Evolutionary conservation across 2,888 invertebrate genomes (phyloP).

Genomic region (Boloria euphrosyne): DNA sequence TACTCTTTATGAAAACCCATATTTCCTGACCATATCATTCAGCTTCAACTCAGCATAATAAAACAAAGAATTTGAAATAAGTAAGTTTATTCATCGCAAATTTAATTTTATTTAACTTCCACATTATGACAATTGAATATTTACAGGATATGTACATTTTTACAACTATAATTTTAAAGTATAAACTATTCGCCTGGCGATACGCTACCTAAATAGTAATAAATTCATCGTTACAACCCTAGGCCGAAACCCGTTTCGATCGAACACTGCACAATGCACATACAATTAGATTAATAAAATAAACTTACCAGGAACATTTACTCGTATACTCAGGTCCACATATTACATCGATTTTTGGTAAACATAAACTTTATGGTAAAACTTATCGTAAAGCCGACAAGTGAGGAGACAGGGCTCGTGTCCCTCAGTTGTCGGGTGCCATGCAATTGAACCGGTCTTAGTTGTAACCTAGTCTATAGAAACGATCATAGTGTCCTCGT

Average conservation of each 20-base stretch:
- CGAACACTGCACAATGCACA: constrained; percentile 49
- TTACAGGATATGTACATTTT: constrained; percentile 81
- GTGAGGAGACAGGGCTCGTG: constrained; percentile 65
- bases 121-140: constrained; percentile 73
- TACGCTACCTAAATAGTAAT: constrained; percentile 68
- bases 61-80: constrained; percentile 25
- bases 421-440: constrained; percentile 44
- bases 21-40: constrained; percentile 19
- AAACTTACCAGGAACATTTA: constrained; percentile 41
- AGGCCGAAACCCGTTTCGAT: constrained; percentile 54
- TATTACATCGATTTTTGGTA: constrained; percentile 37
- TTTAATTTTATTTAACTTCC: constrained; percentile 62
- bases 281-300: constrained; percentile 21
- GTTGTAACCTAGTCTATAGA: constrained; percentile 60
- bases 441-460: constrained; percentile 38
- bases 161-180: constrained; percentile 59
- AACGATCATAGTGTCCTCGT: constrained; percentile 69
- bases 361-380: constrained; percentile 29
- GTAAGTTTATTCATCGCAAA: constrained; percentile 30
- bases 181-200: constrained; percentile 72
- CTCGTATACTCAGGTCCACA: constrained; percentile 41
- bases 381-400: constrained; percentile 42
- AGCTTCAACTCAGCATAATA: not conserved
- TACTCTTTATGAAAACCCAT: constrained; percentile 26
- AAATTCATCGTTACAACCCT: constrained; percentile 78